Evolutionary conservation across 2,113 vertebrate genomes (phyloP), one percentile per base, ranked within the genome.

Genomic region (pig (Sus scrofa)): DNA sequence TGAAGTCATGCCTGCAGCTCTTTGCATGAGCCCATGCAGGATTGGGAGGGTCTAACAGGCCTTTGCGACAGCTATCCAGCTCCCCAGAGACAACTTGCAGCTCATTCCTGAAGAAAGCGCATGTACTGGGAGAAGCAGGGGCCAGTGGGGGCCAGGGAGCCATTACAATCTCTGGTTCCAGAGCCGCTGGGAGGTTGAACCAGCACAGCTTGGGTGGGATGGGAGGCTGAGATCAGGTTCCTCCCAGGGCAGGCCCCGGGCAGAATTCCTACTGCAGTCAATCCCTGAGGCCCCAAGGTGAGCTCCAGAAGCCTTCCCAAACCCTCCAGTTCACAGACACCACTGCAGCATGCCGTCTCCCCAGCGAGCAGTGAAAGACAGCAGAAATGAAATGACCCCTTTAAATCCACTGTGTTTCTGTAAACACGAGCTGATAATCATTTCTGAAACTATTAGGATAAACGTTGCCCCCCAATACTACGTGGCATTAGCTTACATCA

Each of bases 381-480:
- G 44, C 39, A 24, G 60, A 65, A 60, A 52, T 5, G 37, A 63
- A 68, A 75, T 3, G 52, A 82, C 32, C 85, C 27, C 50, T 44
- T 44, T 32, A 26, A 19, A 86, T 71, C 18, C 37, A 24, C 3
- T 12, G 0, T 1, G n/a, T 62, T 81, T 94, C 62, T 84, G 5
- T 39, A 81, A 62, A 50, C 10, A 54, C 16, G 39, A 60, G 65
- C 13, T 0, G 0, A n/a, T 50, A 74, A 63, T 27, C 9, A 19
- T 18, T 68, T 70, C 6, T 56, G 67, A 97, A 95, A 70, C n/a
- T 14, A 44, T n/a, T 37, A 70, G 81, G 32, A 71, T 52, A 58
- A 89, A 94, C 6, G 14, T 22, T 11, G 18, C 24, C n/a, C 56
- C 88, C 9, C 1, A 19, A 83, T 54, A 62, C 63, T 32, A 1